These are phyloP conservation scores for Drosophila chauvacae DNA, from an alignment of 1,140 invertebrate species.

Conservation along the genomic window DNA sequence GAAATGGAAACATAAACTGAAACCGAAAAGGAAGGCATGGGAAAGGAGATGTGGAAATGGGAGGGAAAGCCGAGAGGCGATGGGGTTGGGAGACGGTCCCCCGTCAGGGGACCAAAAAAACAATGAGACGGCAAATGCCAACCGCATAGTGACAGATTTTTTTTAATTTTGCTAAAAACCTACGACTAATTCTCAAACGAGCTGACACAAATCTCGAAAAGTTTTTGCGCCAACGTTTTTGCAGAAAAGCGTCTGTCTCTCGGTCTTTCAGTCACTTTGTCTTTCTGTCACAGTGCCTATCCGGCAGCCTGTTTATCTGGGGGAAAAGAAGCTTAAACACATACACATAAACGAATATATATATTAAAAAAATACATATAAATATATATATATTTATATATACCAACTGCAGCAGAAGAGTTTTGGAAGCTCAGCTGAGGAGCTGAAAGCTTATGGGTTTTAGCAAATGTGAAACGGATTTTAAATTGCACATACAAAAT, in stretches of 20 bases:
- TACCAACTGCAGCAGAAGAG: slow-evolving; percentile 16
- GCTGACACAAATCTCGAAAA: slow-evolving; percentile 80
- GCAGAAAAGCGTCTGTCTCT: slow-evolving; percentile 37
- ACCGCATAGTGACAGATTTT: slow-evolving; percentile 71
- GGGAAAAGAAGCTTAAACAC: background rate
- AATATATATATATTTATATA: background rate
- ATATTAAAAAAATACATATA: background rate
- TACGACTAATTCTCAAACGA: slow-evolving; percentile 82
- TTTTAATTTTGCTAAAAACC: slow-evolving; percentile 82
- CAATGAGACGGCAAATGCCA: slow-evolving; percentile 76
- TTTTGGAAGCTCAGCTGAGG: slow-evolving; percentile 21
- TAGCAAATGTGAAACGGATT: slow-evolving; percentile 9
- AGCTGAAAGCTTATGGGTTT: slow-evolving; percentile 25
- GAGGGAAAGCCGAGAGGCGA: background rate
- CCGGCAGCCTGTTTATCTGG: slow-evolving; percentile 27
- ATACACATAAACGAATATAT: background rate
- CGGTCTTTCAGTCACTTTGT: slow-evolving; percentile 36
- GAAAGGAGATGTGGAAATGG: slow-evolving; percentile 8
- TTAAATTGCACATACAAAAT: slow-evolving; percentile 10
- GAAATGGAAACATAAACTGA: slow-evolving; percentile 42
- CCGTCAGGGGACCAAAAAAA: slow-evolving; percentile 54
- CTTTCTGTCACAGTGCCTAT: slow-evolving; percentile 44
- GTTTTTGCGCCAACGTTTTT: slow-evolving; percentile 74
- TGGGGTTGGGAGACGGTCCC: background rate
- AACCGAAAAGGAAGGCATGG: slow-evolving; percentile 3